Conservation (phyloP, 2,888 invertebrate genomes). For the Tiphia femorata region DNA sequence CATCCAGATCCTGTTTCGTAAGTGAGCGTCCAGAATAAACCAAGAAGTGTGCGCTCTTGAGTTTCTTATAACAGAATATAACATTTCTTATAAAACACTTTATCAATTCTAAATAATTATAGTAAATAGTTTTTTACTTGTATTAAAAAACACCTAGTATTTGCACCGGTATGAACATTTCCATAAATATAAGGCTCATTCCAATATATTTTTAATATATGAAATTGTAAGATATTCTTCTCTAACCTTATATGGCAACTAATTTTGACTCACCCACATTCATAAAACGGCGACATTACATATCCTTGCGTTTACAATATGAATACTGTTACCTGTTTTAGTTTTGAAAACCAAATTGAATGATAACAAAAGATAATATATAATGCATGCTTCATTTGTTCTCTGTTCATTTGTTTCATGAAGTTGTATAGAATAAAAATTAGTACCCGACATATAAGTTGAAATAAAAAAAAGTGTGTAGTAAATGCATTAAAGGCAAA, state of each 20-base stretch:
- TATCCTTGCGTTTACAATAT: background rate
- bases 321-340: background rate
- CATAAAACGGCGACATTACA: background rate
- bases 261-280: conserved; percentile 40
- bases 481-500: conserved; percentile 9
- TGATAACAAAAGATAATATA: conserved; percentile 22
- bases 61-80: too few species aligned
- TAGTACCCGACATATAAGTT: too few species aligned
- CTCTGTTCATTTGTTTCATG: background rate
- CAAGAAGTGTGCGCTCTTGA: too few species aligned
- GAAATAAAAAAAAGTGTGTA: conserved; percentile 1
- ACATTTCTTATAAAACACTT: too few species aligned
- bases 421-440: background rate
- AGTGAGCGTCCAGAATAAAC: too few species aligned
- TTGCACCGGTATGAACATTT: too few species aligned
- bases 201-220: background rate
- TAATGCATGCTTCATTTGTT: conserved; percentile 24
- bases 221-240: background rate
- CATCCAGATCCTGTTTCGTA: background rate
- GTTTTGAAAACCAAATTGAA: too few species aligned
- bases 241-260: conserved; percentile 54
- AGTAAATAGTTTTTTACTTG: too few species aligned
- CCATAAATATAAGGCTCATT: too few species aligned
- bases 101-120: too few species aligned
- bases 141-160: too few species aligned